Percentiles rank a stretch among this genome's conserved stretches.
Conservation (phyloP, 1,140 invertebrate species). For the Protaetia brevitarsis region DNA sequence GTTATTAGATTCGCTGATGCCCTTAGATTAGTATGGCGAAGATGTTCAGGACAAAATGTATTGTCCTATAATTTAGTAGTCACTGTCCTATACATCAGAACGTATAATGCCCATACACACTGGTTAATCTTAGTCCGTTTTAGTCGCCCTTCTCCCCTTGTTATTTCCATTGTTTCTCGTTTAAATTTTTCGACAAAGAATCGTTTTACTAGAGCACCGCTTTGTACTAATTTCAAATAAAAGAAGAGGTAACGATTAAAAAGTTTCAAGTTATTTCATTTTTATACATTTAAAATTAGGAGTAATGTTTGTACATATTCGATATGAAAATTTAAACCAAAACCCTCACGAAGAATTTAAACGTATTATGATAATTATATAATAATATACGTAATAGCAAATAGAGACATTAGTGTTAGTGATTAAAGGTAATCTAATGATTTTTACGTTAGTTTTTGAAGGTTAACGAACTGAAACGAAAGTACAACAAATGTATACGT, state of each 20-base stretch:
- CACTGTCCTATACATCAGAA: constrained; percentile 1
- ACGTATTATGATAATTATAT: constrained; percentile 17
- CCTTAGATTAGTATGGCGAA: neutral
- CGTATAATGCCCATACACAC: constrained; percentile 33
- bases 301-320: constrained; percentile 9
- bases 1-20: constrained; percentile 8
- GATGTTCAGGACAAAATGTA: constrained; percentile 7
- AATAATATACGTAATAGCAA: neutral
- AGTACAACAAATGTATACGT: constrained; percentile 51
- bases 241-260: neutral
- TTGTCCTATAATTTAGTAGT: neutral
- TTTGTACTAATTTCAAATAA: constrained; percentile 37
- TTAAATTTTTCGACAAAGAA: constrained; percentile 5
- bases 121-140: constrained; percentile 21
- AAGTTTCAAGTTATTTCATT: neutral
- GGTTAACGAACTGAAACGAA: constrained; percentile 38
- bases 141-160: neutral
- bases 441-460: constrained; percentile 20
- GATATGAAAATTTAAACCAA: constrained; percentile 15
- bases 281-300: neutral
- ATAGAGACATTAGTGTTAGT: constrained; percentile 12
- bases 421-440: constrained; percentile 7
- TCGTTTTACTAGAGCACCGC: constrained; percentile 36
- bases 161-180: constrained; percentile 24
- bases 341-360: constrained; percentile 20